These are phyloP conservation scores for Zootermopsis nevadensis DNA, from an alignment of 2,888 invertebrate genomes.

Conservation along the genomic window DNA sequence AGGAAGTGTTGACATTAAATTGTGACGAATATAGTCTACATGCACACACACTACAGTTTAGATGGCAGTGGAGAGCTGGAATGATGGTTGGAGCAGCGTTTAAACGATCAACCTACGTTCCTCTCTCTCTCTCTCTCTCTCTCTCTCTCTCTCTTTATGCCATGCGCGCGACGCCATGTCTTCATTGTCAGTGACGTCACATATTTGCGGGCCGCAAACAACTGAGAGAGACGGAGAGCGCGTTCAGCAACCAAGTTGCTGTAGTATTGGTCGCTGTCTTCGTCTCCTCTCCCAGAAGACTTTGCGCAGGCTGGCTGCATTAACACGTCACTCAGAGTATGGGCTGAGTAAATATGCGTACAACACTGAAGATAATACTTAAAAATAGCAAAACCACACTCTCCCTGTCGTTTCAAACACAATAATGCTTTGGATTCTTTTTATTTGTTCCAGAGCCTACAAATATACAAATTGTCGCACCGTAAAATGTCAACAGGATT, in stretches of 20 bases:
- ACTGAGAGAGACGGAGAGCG: not conserved
- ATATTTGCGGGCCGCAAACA: conserved; percentile 23
- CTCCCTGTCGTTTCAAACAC: conserved; percentile 16
- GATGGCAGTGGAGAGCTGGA: conserved; percentile 7
- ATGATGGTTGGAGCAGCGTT: conserved; percentile 37
- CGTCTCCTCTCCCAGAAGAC: not conserved
- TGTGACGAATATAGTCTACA: conserved; percentile 50
- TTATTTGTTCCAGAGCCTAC: not conserved
- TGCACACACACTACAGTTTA: conserved; percentile 30
- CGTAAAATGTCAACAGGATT: conserved; percentile 35
- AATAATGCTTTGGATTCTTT: conserved; percentile 19
- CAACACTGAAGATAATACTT: conserved; percentile 31
- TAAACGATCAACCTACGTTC: conserved; percentile 19
- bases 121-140: conserved; percentile 20
- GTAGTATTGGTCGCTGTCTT: conserved; percentile 24
- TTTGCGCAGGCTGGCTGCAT: conserved; percentile 27
- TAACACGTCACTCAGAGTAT: conserved; percentile 25
- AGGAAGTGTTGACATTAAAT: conserved; percentile 54
- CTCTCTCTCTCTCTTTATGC: conserved; percentile 17
- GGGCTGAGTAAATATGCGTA: conserved; percentile 25
- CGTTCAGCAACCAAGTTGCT: conserved; percentile 21
- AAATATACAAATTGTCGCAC: conserved; percentile 26
- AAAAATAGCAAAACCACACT: conserved; percentile 38
- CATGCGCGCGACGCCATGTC: conserved; percentile 22
- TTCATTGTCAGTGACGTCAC: conserved; percentile 36